Evolutionary conservation across 2,797 vertebrate species (phyloP), one percentile per base, ranked within the genome.

Genomic region (Epinephelus malabaricus): DNA sequence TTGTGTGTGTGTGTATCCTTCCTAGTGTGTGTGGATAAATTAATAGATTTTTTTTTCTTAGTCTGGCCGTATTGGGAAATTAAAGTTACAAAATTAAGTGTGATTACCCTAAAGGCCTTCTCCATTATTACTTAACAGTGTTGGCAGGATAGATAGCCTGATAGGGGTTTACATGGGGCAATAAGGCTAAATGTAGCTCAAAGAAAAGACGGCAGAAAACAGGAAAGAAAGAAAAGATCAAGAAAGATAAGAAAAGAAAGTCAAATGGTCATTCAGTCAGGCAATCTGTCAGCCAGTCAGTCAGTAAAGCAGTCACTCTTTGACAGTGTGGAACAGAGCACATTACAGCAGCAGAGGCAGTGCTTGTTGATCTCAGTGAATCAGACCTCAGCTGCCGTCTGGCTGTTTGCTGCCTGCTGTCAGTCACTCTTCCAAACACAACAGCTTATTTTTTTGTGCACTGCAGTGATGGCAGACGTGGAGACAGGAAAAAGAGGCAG

Each of bases 91-190:
- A 84, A 87, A 89, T 91, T 59, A 92, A 82, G 72, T 84, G 69
- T 71, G 78, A 79, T 84, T 82, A 84, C 85, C 89, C 83, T 73
- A 21, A 83, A 92, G 89, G 86, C 78, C 78, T 77, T 72, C 81
- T 84, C 72, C 78, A 81, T 89, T 88, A 89, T 88, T 90, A 91
- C 78, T 92, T 84, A 90, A 92, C 53, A 74, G 25, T 79, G 75
- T 60, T 84, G 25, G 30, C 63, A 62, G 60, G 23, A 74, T 5
- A 73, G 75, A 56, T 50, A 56, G 60, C 45, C 72, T 56, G 46
- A n/a, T 18, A 8, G 53, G 23, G 58, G 63, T 64, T 59, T 69
- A 78, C 50, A 30, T 4, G 12, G 60, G 61, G 46, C 67, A 43
- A 17, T 11, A 18, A 69, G 67, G 75, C 73, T 81, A 81, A 83